A percentile compares a stretch with the other conserved stretches of the same genome.
Conservation (phyloP, 2,797 vertebrate species). For the Masticophis lateralis region DNA sequence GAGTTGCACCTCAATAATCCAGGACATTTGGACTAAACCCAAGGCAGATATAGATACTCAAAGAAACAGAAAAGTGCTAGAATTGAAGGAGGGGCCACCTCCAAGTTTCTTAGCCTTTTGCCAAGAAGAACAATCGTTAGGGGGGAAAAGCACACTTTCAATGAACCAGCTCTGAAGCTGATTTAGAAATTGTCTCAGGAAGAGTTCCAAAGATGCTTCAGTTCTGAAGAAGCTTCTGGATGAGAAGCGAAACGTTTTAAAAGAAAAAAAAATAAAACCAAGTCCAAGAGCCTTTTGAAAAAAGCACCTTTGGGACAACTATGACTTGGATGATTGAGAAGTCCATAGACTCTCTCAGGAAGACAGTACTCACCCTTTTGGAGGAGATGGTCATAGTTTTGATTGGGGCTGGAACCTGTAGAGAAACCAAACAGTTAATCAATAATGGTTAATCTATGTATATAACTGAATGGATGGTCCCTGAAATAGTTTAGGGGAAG, state of each 20-base stretch:
- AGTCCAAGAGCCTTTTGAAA: not conserved
- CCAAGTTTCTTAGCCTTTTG: not conserved
- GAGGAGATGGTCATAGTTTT: constrained; percentile 99
- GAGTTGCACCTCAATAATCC: too few relatives aligned
- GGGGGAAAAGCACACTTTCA: not conserved
- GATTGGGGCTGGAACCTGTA: constrained; percentile 88
- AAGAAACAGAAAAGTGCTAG: not conserved
- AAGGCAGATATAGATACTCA: not conserved
- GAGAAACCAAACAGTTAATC: constrained; percentile 5
- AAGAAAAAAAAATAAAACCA: not conserved
- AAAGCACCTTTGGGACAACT: not conserved
- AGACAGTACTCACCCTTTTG: constrained; percentile 83
- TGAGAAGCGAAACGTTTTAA: not conserved
- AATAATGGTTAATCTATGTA: not conserved
- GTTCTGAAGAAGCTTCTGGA: not conserved
- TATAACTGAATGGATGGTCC: not conserved
- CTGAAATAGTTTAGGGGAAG: not conserved
- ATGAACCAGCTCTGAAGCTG: not conserved
- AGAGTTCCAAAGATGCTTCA: not conserved
- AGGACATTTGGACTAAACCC: not conserved
- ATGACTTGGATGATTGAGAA: not conserved
- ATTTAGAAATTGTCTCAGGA: not conserved
- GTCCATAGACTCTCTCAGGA: not conserved
- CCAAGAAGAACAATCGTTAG: not conserved
- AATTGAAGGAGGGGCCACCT: not conserved